Evolutionary conservation across 2,888 invertebrate genomes (phyloP).

Genomic region (Caenorhabditis parvicauda): DNA sequence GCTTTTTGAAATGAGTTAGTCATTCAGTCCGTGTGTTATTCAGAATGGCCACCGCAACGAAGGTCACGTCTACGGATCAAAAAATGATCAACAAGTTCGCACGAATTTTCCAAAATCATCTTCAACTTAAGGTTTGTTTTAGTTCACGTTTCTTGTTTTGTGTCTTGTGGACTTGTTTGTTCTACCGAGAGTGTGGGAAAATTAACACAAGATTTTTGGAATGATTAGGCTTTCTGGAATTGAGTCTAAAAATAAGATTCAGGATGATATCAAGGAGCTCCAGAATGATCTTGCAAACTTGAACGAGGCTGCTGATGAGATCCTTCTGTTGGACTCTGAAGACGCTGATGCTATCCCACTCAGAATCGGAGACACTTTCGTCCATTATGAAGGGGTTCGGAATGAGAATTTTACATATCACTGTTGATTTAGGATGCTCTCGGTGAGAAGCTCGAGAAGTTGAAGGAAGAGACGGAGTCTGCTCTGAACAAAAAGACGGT

Average conservation of each 20-base stretch:
- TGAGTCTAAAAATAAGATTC: no score
- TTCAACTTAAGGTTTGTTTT: constrained; percentile 74
- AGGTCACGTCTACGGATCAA: constrained; percentile 90
- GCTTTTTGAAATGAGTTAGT: no score
- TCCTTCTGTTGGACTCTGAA: constrained; percentile 75
- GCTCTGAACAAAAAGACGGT: constrained; percentile 21
- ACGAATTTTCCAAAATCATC: constrained; percentile 83
- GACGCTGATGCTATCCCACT: constrained; percentile 62
- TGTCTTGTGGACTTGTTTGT: background rate
- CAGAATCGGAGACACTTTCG: constrained; percentile 59
- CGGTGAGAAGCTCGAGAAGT: constrained; percentile 20
- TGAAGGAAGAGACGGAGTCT: constrained; percentile 26
- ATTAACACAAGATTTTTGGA: background rate
- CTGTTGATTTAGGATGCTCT: constrained; percentile 35
- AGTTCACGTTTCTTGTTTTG: background rate
- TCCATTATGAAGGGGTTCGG: constrained; percentile 39
- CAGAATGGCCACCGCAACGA: constrained; percentile 14
- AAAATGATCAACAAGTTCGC: constrained; percentile 96
- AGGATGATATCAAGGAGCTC: constrained; percentile 48
- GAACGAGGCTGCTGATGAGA: constrained; percentile 83
- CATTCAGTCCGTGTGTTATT: no score
- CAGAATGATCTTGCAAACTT: constrained; percentile 85
- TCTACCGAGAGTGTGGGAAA: background rate
- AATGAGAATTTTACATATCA: background rate
- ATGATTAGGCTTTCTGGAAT: constrained; percentile 27